Percentiles rank a stretch among this genome's conserved stretches.
Evolutionary conservation across 2,797 vertebrate genomes (phyloP).

Genomic region (Pseudotriccus pelzelni): DNA sequence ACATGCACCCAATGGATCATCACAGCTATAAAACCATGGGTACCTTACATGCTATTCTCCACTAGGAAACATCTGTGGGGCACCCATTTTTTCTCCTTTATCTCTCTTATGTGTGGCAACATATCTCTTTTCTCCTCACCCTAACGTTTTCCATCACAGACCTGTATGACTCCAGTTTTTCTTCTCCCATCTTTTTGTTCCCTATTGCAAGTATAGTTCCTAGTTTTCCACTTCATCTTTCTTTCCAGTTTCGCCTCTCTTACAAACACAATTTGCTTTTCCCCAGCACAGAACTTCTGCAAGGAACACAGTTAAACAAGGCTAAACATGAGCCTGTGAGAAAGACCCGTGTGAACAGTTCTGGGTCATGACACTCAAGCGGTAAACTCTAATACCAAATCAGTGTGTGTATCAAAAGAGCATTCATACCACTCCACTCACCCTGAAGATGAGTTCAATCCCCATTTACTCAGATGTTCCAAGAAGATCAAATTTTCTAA

Average conservation of each 20-base stretch:
- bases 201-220: not conserved
- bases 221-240: not conserved
- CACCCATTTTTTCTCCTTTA: not conserved
- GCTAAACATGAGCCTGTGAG: not conserved
- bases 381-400: not conserved
- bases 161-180: not conserved
- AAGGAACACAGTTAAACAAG: not conserved
- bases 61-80: not conserved
- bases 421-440: not conserved
- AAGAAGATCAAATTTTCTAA: not conserved
- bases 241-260: not conserved
- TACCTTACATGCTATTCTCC: not conserved
- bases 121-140: not conserved
- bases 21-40: not conserved
- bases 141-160: not conserved
- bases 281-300: not conserved
- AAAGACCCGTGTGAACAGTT: not conserved
- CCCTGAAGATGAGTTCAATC: not conserved
- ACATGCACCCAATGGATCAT: not conserved
- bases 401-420: not conserved
- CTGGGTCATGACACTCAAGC: not conserved
- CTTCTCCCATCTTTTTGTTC: not conserved
- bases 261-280: not conserved
- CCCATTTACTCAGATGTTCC: not conserved
- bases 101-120: not conserved